phyloP scores from a whole-genome alignment of 2,888 invertebrate species.

The Chaetogeoica ovagalla region DNA sequence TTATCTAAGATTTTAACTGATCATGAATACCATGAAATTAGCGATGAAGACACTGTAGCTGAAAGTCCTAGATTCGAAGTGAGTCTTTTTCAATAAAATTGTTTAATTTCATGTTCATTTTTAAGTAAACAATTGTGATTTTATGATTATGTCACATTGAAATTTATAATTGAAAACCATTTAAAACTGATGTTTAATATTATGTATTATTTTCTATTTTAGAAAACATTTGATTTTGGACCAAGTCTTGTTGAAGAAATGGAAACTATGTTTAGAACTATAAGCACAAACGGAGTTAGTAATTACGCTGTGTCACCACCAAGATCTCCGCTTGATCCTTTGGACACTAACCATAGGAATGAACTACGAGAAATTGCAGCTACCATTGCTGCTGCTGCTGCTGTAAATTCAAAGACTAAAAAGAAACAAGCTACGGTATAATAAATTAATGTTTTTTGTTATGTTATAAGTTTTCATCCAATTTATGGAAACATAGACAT shows the following conservation, averaged over 20 bases:
- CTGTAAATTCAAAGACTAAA: constrained; percentile 58
- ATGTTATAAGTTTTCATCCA: neutral
- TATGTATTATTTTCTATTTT: constrained; percentile 56
- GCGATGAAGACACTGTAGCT: constrained; percentile 70
- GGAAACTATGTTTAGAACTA: constrained; percentile 79
- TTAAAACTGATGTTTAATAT: neutral
- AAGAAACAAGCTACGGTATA: constrained; percentile 66
- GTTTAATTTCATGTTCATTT: neutral
- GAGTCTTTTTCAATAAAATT: constrained; percentile 48
- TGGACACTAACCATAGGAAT: constrained; percentile 69
- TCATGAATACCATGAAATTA: constrained; percentile 83
- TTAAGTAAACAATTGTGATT: neutral
- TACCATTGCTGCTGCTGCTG: constrained; percentile 57
- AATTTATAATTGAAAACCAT: neutral
- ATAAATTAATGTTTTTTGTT: constrained; percentile 55
- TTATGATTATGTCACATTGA: neutral
- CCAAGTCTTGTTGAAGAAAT: constrained; percentile 89
- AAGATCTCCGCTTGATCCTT: constrained; percentile 60
- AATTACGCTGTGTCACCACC: constrained; percentile 57
- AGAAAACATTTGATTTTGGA: constrained; percentile 71
- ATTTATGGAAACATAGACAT: too few species aligned
- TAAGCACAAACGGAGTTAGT: constrained; percentile 59
- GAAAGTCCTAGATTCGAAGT: constrained; percentile 61
- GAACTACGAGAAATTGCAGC: constrained; percentile 70
- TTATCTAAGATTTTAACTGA: constrained; percentile 59